These are phyloP conservation scores for Mallotus villosus DNA, from an alignment of 2,797 vertebrate genomes.

Conservation along the genomic window DNA sequence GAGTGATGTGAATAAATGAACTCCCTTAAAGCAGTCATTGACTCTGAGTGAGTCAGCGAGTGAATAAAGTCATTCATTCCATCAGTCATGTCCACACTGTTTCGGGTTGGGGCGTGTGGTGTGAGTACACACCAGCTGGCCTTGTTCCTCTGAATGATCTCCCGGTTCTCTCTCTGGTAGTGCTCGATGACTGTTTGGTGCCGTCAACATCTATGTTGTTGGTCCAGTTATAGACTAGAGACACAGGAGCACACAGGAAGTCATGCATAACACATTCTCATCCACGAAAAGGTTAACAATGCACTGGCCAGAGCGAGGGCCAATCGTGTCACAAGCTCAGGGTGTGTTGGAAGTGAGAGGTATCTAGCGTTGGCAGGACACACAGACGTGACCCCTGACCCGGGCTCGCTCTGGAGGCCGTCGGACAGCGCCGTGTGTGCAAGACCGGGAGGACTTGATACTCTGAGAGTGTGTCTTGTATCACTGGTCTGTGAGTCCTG, in stretches of 20 bases:
- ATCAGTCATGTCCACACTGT: no score
- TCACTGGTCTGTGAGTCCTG: background rate
- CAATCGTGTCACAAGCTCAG: constrained; percentile 4
- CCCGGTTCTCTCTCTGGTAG: constrained; percentile 95
- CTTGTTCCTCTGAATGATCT: constrained; percentile 95
- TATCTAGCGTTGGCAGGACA: constrained; percentile 26
- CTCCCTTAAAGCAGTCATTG: no score
- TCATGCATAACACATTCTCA: no score
- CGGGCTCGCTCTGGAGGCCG: constrained; percentile 28
- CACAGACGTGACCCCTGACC: constrained; percentile 22
- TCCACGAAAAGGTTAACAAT: background rate
- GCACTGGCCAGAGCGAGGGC: background rate
- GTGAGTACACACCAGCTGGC: constrained; percentile 83
- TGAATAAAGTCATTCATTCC: no score
- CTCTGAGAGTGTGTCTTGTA: constrained; percentile 4
- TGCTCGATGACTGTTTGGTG: constrained; percentile 93
- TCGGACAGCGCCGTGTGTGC: constrained; percentile 31
- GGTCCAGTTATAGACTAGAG: constrained; percentile 90
- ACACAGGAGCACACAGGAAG: no score
- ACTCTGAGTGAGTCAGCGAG: background rate
- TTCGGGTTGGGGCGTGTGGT: no score
- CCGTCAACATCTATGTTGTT: constrained; percentile 94
- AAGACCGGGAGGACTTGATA: constrained; percentile 39
- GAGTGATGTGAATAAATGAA: no score
- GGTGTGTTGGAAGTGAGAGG: constrained; percentile 29